These are phyloP conservation scores for Sinonovacula constricta DNA, from an alignment of 1,140 invertebrate genomes.

Conservation along the genomic window DNA sequence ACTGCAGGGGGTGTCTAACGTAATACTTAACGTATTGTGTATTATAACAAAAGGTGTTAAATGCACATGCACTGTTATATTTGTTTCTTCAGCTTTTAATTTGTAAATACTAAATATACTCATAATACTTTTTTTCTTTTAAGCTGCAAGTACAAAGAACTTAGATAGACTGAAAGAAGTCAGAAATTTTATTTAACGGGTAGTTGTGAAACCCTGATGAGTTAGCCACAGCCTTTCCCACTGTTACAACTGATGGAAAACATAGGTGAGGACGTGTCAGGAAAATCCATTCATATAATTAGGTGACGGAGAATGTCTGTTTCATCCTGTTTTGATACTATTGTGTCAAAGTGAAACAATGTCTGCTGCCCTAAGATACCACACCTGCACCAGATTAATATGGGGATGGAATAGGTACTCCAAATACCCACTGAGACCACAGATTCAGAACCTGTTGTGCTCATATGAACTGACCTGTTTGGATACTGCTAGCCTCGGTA, in stretches of 20 bases:
- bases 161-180: too few species aligned
- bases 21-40: too few species aligned
- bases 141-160: too few species aligned
- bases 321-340: slow-evolving; percentile 4
- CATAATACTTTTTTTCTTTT: too few species aligned
- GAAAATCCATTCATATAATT: not conserved
- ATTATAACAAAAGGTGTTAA: too few species aligned
- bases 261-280: not conserved
- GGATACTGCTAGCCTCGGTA: not conserved
- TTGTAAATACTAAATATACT: too few species aligned
- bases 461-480: not conserved
- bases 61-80: not conserved
- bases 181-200: too few species aligned
- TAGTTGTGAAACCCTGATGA: too few species aligned
- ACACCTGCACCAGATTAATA: not conserved
- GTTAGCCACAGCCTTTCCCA: too few species aligned
- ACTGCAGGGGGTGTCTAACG: too few species aligned
- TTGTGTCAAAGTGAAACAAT: not conserved
- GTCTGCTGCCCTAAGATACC: slow-evolving; percentile 6
- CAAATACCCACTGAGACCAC: not conserved
- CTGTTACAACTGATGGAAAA: slow-evolving; percentile 1
- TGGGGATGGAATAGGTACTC: not conserved
- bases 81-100: too few species aligned
- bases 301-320: slow-evolving; percentile 12
- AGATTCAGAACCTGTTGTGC: not conserved